Evolutionary conservation across 2,113 vertebrate genomes (phyloP).

Genomic region (Clupea harengus): DNA sequence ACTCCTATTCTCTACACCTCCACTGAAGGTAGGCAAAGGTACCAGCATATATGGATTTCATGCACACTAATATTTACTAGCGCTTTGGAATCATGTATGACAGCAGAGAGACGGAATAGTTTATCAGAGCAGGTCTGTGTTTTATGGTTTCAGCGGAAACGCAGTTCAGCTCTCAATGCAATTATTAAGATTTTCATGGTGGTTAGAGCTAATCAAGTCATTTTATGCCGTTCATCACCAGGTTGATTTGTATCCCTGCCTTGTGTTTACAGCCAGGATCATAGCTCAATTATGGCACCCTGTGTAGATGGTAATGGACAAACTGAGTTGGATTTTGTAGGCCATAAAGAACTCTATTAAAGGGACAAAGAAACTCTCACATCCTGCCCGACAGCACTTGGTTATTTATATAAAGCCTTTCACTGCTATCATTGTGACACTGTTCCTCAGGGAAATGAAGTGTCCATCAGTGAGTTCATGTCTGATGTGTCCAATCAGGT

Average conservation of each 20-base stretch:
- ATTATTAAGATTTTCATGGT: neutral
- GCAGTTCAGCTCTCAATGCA: neutral
- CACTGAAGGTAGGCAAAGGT: conserved; percentile 17
- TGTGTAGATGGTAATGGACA: neutral
- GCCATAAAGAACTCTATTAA: neutral
- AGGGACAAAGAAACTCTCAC: too few species aligned
- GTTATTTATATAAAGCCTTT: neutral
- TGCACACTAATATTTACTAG: neutral
- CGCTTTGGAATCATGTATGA: neutral
- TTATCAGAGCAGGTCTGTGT: neutral
- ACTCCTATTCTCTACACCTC: conserved; percentile 39
- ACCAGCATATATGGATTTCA: neutral
- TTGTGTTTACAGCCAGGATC: neutral
- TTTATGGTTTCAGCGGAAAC: neutral
- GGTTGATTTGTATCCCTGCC: neutral
- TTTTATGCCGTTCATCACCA: neutral
- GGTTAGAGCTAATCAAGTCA: neutral
- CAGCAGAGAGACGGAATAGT: neutral
- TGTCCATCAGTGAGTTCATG: conserved; percentile 20
- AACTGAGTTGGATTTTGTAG: neutral
- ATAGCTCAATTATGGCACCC: neutral
- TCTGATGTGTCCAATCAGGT: conserved; percentile 56
- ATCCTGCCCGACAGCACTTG: too few species aligned
- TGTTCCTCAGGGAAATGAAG: conserved; percentile 34
- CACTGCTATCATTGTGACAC: neutral